phyloP scores from a whole-genome alignment of 2,797 vertebrate species.

The Phrynocephalus forsythii region DNA sequence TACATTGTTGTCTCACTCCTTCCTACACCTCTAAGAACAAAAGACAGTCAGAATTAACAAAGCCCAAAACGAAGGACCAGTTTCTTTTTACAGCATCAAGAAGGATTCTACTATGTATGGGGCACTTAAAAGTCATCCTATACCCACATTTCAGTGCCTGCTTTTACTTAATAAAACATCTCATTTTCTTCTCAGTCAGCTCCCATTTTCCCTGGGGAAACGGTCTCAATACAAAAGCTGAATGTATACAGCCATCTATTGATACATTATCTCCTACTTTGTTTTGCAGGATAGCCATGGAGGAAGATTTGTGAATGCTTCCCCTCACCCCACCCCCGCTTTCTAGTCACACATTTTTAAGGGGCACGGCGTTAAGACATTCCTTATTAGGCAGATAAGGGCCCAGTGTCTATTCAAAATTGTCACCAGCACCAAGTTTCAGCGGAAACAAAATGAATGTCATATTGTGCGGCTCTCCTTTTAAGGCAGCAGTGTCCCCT shows the following conservation, averaged over 20 bases:
- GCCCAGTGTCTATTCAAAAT: constrained; percentile 49
- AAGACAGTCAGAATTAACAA: background rate
- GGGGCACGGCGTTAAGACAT: constrained; percentile 34
- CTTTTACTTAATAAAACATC: background rate
- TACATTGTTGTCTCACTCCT: background rate
- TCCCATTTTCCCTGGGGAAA: background rate
- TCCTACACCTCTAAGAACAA: background rate
- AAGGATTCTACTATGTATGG: background rate
- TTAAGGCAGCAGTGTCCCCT: constrained; percentile 28
- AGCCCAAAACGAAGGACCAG: background rate
- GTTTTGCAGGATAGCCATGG: background rate
- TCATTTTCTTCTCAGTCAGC: background rate
- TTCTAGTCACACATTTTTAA: constrained; percentile 24
- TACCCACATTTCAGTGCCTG: background rate
- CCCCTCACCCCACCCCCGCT: background rate
- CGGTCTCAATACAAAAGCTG: background rate
- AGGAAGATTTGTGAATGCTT: background rate
- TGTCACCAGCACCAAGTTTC: constrained; percentile 40
- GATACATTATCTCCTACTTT: background rate
- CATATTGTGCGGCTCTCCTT: constrained; percentile 54
- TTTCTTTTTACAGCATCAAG: background rate
- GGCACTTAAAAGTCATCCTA: background rate
- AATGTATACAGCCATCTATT: background rate
- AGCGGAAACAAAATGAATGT: constrained; percentile 69
- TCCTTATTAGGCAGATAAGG: constrained; percentile 46